These are phyloP conservation scores for Mechanitis mazaeus DNA, from an alignment of 2,888 invertebrate species.

Conservation along the genomic window DNA sequence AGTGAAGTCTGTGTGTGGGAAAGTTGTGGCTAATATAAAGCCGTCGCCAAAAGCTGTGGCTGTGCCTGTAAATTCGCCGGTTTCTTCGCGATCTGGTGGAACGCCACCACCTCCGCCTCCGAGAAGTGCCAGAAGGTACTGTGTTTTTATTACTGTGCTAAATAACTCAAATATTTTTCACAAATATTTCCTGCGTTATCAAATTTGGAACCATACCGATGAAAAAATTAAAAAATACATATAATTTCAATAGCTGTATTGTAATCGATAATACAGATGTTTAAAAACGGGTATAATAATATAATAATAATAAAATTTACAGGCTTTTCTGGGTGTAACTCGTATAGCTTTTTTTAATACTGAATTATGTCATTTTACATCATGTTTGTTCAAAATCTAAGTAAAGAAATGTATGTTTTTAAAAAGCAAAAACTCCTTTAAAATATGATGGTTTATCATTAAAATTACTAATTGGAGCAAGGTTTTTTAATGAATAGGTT, in stretches of 20 bases:
- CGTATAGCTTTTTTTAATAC: no score
- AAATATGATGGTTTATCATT: background rate
- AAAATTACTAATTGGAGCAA: background rate
- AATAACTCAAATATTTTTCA: no score
- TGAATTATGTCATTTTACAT: no score
- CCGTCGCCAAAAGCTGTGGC: slow-evolving; percentile 13
- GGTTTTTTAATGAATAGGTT: background rate
- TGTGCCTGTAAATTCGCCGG: slow-evolving; percentile 10
- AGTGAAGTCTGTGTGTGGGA: slow-evolving; percentile 4
- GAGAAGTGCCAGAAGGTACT: slow-evolving; percentile 23
- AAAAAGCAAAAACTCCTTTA: background rate
- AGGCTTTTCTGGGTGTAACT: no score
- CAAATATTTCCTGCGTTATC: no score
- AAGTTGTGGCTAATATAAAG: slow-evolving; percentile 11
- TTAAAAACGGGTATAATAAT: no score
- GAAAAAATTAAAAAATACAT: no score
- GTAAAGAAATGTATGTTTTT: background rate
- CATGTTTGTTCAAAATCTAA: no score
- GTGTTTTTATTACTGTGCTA: background rate
- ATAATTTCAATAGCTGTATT: no score
- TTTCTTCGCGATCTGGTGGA: slow-evolving; percentile 9
- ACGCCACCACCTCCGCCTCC: slow-evolving; percentile 30
- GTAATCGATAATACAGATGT: no score
- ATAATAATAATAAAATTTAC: no score
- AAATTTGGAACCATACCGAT: no score